phyloP scores from a whole-genome alignment of 2,797 vertebrate genomes.

The Sebastes oblongus region DNA sequence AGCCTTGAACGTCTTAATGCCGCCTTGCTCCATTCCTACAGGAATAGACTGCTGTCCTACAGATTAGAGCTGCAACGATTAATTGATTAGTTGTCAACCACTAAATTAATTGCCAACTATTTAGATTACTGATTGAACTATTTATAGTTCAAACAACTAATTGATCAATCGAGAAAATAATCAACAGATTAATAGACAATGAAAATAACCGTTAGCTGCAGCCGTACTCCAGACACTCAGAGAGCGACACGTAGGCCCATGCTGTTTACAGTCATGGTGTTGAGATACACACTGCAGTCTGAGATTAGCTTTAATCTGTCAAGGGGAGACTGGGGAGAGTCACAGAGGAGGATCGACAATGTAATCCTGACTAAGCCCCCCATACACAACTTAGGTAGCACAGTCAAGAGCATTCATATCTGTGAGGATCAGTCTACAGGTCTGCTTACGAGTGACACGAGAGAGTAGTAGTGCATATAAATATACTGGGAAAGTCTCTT shows the following conservation, averaged over 20 bases:
- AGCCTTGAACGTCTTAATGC: background rate
- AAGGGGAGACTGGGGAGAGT: conserved; percentile 45
- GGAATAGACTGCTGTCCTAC: background rate
- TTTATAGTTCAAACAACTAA: too few relatives aligned
- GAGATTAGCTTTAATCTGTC: conserved; percentile 73
- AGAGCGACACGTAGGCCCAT: background rate
- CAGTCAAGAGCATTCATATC: conserved; percentile 40
- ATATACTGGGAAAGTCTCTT: too few relatives aligned
- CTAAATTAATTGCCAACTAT: too few relatives aligned
- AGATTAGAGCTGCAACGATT: too few relatives aligned
- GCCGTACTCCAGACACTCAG: background rate
- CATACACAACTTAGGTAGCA: conserved; percentile 30
- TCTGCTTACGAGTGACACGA: background rate
- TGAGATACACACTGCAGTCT: conserved; percentile 33
- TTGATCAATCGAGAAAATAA: too few relatives aligned
- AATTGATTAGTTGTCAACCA: too few relatives aligned
- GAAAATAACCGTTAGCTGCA: too few relatives aligned
- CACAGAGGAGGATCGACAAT: conserved; percentile 44
- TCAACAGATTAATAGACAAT: too few relatives aligned
- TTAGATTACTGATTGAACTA: too few relatives aligned
- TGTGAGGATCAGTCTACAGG: conserved; percentile 19
- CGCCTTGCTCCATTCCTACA: background rate
- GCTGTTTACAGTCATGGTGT: conserved; percentile 25
- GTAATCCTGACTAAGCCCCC: conserved; percentile 64
- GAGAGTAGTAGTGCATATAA: background rate